Base-by-base conservation (phyloP, 2,113 vertebrate genomes). In the Neolamprologus kungweensis region DNA sequence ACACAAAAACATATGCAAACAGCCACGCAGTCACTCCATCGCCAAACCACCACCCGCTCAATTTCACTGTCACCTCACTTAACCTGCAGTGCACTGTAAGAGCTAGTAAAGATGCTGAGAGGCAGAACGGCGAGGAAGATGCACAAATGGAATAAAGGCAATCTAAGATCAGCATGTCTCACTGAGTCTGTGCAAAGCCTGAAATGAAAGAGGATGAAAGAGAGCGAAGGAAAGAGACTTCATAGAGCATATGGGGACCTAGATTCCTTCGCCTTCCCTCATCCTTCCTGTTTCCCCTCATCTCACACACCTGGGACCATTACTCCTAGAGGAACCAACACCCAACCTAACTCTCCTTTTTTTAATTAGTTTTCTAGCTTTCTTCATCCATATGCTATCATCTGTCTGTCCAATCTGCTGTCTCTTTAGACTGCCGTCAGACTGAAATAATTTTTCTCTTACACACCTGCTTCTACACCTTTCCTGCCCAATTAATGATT, bases 331-430 rank as follows among this genome's bases (percentile, higher is more conserved):
- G 90, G 89, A 92, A 90, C 88, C 85, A 90, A 87, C 87, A 90
- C 71, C 87, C 89, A 91, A 88, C 88, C 88, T 86, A 92, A 94
- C 63, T 90, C 75, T 8, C 82, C 83, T 92, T 94, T 75, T 71
- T 75, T 73, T 63, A 91, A 93, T 94, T 89, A 92, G 91, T 87
- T 90, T 83, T 85, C 73, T 26, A 75, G 85, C 75, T 57, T 60
- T 31, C 10, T 58, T 55, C 54, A 60, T 84, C 82, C 84, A 87
- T 92, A 83, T 86, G 93, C 71, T 88, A 75, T 81, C 87, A 54
- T 10, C 28, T 71, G 51, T 63, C 37, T 68, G 28, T 78, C 50
- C 71, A 78, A 50, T 50, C 71, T 78, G 71, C 42, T 78, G 33
- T 65, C 42, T 50, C 2, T 50, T 83, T 65, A 33, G 65, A 82